These are phyloP conservation scores for Macaca mulatta DNA, from an alignment of 2,113 vertebrate genomes.

Conservation along the genomic window DNA sequence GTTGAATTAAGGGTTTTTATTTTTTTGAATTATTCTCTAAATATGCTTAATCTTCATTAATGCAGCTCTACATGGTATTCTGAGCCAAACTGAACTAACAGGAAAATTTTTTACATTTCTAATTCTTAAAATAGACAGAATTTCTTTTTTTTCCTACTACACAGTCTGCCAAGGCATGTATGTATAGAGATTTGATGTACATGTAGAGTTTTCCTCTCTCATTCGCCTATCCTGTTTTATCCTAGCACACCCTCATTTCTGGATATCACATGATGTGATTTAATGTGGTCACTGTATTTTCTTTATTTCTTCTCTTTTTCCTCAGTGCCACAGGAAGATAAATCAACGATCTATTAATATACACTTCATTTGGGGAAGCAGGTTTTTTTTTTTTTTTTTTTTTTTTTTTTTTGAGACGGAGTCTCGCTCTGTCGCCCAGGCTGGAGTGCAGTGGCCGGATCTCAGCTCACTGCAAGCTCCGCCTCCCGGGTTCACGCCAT, in stretches of 20 bases:
- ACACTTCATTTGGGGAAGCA: constrained; percentile 51
- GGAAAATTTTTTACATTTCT: constrained; percentile 67
- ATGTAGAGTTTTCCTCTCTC: constrained; percentile 6
- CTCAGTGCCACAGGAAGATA: not conserved
- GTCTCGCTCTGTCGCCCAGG: no score
- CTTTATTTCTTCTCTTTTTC: constrained; percentile 15
- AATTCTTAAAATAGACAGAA: constrained; percentile 73
- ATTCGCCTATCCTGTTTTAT: not conserved
- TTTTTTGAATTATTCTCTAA: constrained; percentile 79
- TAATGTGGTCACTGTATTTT: constrained; percentile 4
- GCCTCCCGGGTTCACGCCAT: no score
- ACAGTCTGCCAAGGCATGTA: constrained; percentile 53
- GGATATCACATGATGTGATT: not conserved
- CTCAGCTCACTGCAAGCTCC: no score
- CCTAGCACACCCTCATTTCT: not conserved
- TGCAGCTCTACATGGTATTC: constrained; percentile 70
- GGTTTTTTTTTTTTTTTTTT: not conserved
- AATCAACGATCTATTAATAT: constrained; percentile 27
- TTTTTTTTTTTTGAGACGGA: no score
- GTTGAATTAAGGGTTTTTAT: constrained; percentile 74
- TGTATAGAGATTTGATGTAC: constrained; percentile 42
- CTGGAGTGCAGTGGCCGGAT: no score
- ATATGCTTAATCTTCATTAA: constrained; percentile 81
- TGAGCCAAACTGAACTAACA: constrained; percentile 68
- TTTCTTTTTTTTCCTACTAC: not conserved